A percentile compares a stretch with the other conserved stretches of the same genome.
These are phyloP conservation scores for Condylura cristata DNA, from an alignment of 2,113 vertebrate genomes.

Conservation along the genomic window DNA sequence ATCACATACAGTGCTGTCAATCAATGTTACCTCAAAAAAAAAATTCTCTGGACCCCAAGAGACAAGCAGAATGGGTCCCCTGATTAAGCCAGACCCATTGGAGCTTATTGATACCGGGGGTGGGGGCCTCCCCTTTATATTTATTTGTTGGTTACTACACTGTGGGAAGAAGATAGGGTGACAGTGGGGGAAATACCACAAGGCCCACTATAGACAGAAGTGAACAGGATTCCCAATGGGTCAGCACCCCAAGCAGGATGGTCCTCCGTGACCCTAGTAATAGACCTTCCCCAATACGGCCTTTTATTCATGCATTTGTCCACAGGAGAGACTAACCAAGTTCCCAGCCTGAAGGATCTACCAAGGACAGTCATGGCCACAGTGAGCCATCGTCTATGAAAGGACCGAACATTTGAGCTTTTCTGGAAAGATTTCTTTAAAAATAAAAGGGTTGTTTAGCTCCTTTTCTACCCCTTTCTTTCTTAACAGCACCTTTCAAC, in stretches of 20 bases:
- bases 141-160: not conserved
- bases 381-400: not conserved
- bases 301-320: not conserved
- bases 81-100: not conserved
- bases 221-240: not conserved
- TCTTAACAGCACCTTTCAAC: slow-evolving; percentile 73
- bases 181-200: not conserved
- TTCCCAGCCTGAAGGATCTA: not conserved
- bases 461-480: not conserved
- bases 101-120: not conserved
- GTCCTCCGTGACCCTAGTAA: not conserved
- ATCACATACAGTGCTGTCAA: no score
- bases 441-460: slow-evolving; percentile 58
- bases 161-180: not conserved
- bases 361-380: not conserved
- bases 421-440: slow-evolving; percentile 2
- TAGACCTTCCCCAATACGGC: rapidly evolving
- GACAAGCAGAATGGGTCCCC: not conserved
- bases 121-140: not conserved
- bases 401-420: slow-evolving; percentile 5
- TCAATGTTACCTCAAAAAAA: no score
- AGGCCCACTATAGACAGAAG: not conserved
- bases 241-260: not conserved
- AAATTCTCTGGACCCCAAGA: not conserved
- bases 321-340: not conserved